Base-by-base conservation (phyloP, 2,888 invertebrate species). In the Leptopilina drosophilae region DNA sequence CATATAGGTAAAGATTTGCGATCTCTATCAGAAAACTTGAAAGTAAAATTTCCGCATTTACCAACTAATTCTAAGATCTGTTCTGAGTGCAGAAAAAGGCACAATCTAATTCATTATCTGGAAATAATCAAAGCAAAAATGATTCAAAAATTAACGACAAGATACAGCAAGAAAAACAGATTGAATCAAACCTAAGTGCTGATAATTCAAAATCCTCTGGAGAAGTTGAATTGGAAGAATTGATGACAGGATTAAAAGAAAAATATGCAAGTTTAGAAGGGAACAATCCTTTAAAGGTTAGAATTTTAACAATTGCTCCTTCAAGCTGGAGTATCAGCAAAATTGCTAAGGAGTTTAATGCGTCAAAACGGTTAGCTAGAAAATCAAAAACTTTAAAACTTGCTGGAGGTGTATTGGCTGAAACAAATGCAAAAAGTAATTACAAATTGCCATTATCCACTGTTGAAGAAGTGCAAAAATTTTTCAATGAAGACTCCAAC, bases 291-390 rank as follows among this genome's bases (percentile, higher is more conserved):
- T 15, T 79, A 15, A 33, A 53, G 67, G 8, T 59, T 12, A 64
- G 53, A 11, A 80, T 80, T 49, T 49, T 80, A n/a, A 80, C 80
- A 11, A 77, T 80, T 15, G 49, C 64, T 6, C 76, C 76, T 59
- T 11, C 12, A 5, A 49, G 56, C 5, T 80, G 66, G 77, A 80
- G 73, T 33, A 20, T 59, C 20, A 56, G 11, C 11, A 56, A 59
- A 76, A 79, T 66, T 46, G 53, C 12, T 59, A 14, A 15, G 5
- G 33, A 79, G 40, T 79, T 79, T 66, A 67, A 67, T 42, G 76
- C 56, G 33, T 79, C 67, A 42, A 7, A 14, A 15, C 15, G 56
- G 56, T 56, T 56, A 14, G 56, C 56, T 11, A 56, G 11, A 2
- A 56, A 56, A 14, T 11, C 56, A 6, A 56, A 56, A 56, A n/a